Evolutionary conservation across 2,888 invertebrate genomes (phyloP).

Genomic region (Apotomis capreana): DNA sequence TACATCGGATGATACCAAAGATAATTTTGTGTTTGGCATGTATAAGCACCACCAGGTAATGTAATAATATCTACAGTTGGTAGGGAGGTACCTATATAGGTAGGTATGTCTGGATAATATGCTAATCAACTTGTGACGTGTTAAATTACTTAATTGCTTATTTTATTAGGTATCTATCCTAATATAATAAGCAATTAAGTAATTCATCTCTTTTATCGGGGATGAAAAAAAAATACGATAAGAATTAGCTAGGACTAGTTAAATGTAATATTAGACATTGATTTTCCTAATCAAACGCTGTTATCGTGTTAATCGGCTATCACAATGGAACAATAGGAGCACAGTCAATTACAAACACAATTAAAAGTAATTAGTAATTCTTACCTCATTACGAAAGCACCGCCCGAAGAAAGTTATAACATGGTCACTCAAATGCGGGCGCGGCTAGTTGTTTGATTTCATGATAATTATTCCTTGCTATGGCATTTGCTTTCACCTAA

Average conservation of each 20-base stretch:
- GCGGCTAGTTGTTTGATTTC: slow-evolving; percentile 2
- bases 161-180: no score
- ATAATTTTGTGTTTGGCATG: no score
- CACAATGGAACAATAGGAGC: slow-evolving; percentile 55
- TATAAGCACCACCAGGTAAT: no score
- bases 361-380: slow-evolving; percentile 54
- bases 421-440: slow-evolving; percentile 53
- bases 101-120: no score
- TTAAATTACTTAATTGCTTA: no score
- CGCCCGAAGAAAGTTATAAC: slow-evolving; percentile 52
- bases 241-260: neutral
- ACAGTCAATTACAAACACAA: slow-evolving; percentile 54
- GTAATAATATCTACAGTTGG: no score
- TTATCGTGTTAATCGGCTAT: slow-evolving; percentile 57
- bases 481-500: neutral
- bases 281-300: slow-evolving; percentile 48
- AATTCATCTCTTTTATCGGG: neutral
- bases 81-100: no score
- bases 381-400: slow-evolving; percentile 59
- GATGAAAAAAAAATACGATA: neutral
- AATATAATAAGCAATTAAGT: neutral
- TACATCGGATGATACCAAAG: no score
- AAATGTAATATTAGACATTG: slow-evolving; percentile 44
- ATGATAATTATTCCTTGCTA: neutral
- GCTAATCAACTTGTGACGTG: no score